These are phyloP conservation scores for Apodemia hepburni DNA, from an alignment of 2,888 invertebrate genomes.

Conservation along the genomic window DNA sequence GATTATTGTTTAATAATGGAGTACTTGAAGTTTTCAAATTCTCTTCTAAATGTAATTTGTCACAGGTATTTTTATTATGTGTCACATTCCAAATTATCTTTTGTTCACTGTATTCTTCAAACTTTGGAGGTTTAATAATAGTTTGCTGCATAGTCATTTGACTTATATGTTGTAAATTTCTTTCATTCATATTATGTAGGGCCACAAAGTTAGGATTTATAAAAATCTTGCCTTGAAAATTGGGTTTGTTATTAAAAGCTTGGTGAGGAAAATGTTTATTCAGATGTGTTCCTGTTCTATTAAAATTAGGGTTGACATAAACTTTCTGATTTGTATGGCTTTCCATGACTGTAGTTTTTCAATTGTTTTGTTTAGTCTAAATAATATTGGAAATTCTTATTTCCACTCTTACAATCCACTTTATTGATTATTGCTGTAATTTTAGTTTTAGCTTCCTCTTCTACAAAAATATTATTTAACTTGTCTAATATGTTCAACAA, in stretches of 20 bases:
- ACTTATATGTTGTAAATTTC: background rate
- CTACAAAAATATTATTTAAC: conserved; percentile 66
- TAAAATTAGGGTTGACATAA: conserved; percentile 69
- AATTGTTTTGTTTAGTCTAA: conserved; percentile 42
- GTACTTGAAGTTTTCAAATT: background rate
- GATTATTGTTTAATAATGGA: background rate
- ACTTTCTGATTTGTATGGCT: conserved; percentile 45
- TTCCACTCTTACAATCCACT: conserved; percentile 87
- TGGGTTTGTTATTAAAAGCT: background rate
- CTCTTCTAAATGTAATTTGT: background rate
- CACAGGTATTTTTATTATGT: background rate
- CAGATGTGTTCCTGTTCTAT: conserved; percentile 33
- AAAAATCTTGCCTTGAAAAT: conserved; percentile 53
- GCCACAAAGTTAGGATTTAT: conserved; percentile 71
- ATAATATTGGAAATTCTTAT: conserved; percentile 83
- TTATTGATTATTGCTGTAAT: conserved; percentile 72
- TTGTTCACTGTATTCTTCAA: background rate
- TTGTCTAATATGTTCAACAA: conserved; percentile 66
- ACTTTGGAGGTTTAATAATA: background rate
- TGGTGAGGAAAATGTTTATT: conserved; percentile 16
- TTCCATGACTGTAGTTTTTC: conserved; percentile 29
- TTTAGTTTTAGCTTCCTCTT: conserved; percentile 47
- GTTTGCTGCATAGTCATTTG: background rate
- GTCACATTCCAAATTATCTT: background rate
- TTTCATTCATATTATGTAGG: background rate